Conservation (phyloP, 1,140 invertebrate species). For the Cheumatopsyche charites region DNA sequence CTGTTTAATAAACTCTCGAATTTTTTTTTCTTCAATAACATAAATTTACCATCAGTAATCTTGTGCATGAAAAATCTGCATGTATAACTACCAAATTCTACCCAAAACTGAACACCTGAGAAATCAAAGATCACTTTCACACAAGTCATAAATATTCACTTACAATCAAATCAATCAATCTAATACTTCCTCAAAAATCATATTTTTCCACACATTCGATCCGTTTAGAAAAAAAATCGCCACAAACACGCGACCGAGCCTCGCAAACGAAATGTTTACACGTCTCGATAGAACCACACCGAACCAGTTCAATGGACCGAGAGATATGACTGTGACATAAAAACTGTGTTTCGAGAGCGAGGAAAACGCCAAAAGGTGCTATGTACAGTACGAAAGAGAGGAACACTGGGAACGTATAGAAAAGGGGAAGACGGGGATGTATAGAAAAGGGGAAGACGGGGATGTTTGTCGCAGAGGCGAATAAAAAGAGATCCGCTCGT, state of each 20-base stretch:
- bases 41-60: too few species aligned
- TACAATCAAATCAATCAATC: too few species aligned
- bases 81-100: too few species aligned
- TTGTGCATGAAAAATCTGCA: too few species aligned
- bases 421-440: not conserved
- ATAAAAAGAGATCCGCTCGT: not conserved
- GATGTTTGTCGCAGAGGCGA: not conserved
- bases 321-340: conserved; percentile 26
- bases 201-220: not conserved
- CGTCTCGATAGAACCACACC: not conserved
- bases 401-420: not conserved
- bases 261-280: conserved; percentile 29
- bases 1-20: too few species aligned
- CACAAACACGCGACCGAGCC: not conserved
- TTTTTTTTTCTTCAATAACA: too few species aligned
- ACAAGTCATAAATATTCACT: too few species aligned
- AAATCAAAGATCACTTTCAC: too few species aligned
- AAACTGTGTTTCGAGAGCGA: conserved; percentile 6
- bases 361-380: not conserved
- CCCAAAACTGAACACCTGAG: too few species aligned
- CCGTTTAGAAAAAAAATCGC: not conserved
- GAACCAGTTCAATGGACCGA: conserved; percentile 34
- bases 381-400: conserved; percentile 1
- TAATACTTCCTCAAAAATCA: too few species aligned
- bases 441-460: not conserved